Conservation (phyloP, 2,113 vertebrate species). For the Lepisosteus oculatus region DNA sequence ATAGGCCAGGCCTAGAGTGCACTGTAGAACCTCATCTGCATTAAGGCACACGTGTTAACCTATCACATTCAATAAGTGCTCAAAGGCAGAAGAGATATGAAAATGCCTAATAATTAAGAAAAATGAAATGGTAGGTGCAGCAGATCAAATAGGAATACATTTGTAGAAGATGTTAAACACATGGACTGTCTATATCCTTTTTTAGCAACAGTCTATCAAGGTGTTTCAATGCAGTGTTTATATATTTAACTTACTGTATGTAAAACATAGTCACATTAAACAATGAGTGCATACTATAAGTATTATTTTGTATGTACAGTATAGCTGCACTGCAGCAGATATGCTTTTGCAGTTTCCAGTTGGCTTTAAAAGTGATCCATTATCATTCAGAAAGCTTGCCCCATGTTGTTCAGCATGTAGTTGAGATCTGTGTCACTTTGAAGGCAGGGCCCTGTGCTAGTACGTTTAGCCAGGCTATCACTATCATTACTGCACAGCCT, state of each 20-base stretch:
- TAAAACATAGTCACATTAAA: too few relatives aligned
- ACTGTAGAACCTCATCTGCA: background rate
- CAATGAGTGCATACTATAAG: too few relatives aligned
- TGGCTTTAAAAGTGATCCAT: background rate
- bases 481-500: background rate
- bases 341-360: background rate
- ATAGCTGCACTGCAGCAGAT: background rate
- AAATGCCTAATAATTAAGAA: too few relatives aligned
- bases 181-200: too few relatives aligned
- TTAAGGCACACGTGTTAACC: slow-evolving; percentile 4
- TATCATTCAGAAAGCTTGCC: background rate
- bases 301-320: background rate
- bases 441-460: background rate
- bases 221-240: too few relatives aligned
- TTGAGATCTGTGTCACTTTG: background rate
- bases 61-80: background rate
- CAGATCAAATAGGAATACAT: too few relatives aligned
- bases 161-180: too few relatives aligned
- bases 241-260: too few relatives aligned
- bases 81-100: background rate
- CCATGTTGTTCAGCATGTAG: background rate
- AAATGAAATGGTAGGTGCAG: too few relatives aligned
- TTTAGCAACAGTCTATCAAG: too few relatives aligned
- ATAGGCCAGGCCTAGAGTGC: background rate
- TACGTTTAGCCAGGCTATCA: background rate